Evolutionary conservation across 1,140 invertebrate species (phyloP).

Genomic region (Drosophila tropicalis): DNA sequence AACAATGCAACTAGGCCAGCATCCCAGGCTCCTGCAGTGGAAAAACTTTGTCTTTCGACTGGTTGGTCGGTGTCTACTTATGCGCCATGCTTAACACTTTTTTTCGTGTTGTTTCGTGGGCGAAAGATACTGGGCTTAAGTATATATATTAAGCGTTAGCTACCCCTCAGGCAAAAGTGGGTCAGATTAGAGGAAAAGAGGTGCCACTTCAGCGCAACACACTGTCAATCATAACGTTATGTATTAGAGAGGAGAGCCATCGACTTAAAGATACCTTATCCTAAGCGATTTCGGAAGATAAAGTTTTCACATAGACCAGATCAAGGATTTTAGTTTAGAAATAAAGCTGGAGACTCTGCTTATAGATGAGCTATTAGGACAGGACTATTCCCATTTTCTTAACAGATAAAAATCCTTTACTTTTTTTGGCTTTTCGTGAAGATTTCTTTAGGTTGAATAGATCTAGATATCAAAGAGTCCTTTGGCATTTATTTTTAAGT

Average conservation of each 20-base stretch:
- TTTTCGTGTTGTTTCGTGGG: constrained; percentile 54
- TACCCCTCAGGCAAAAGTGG: constrained; percentile 1
- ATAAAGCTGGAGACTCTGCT: too few species aligned
- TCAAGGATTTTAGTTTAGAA: too few species aligned
- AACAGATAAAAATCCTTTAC: too few species aligned
- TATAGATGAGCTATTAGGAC: too few species aligned
- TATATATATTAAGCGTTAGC: constrained; percentile 51
- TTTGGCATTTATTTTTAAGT: too few species aligned
- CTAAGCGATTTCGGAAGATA: too few species aligned
- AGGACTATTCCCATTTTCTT: too few species aligned
- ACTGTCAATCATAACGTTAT: neutral
- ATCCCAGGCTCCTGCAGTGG: constrained; percentile 34
- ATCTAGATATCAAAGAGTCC: too few species aligned
- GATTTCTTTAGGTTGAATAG: too few species aligned
- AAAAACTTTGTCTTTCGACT: constrained; percentile 48
- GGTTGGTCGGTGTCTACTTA: constrained; percentile 42
- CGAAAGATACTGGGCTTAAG: constrained; percentile 50
- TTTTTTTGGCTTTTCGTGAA: too few species aligned
- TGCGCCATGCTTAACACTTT: constrained; percentile 73
- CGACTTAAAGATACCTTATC: too few species aligned
- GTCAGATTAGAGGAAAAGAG: constrained; percentile 10
- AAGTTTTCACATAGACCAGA: neutral
- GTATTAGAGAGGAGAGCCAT: too few species aligned
- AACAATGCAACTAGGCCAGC: constrained; percentile 34
- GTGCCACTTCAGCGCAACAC: neutral